phyloP scores from a whole-genome alignment of 2,888 invertebrate genomes.

The Sepioteuthis lessoniana region DNA sequence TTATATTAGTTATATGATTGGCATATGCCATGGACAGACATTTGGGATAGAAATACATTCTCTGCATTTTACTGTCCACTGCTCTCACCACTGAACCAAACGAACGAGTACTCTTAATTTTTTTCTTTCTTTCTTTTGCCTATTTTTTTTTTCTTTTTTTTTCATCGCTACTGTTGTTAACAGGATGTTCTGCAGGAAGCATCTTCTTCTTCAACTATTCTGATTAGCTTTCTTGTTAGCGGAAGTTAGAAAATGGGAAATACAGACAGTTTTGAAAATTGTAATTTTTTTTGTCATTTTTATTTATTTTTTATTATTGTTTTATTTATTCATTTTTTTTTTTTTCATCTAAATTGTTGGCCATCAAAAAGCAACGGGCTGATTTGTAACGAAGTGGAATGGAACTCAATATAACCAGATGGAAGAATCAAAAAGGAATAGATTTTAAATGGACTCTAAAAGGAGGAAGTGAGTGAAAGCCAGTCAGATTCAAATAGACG shows the following conservation, averaged over 20 bases:
- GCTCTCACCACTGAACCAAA: too few species aligned
- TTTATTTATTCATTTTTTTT: neutral
- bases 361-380: neutral
- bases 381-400: neutral
- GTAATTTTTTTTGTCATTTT: neutral
- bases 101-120: too few species aligned
- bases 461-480: too few species aligned
- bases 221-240: constrained; percentile 23
- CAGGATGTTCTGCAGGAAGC: constrained; percentile 33
- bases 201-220: neutral
- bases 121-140: too few species aligned
- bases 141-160: too few species aligned
- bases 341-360: neutral
- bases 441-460: too few species aligned
- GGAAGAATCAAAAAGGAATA: too few species aligned
- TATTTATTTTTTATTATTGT: neutral
- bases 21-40: too few species aligned
- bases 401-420: neutral
- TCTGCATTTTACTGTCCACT: too few species aligned
- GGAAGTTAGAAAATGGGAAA: neutral
- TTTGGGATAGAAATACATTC: too few species aligned
- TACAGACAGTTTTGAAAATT: neutral
- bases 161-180: constrained; percentile 6
- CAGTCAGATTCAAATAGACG: too few species aligned
- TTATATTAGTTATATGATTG: too few species aligned